Evolutionary conservation across 2,113 vertebrate species (phyloP).

Genomic region (Microtus richardsoni): DNA sequence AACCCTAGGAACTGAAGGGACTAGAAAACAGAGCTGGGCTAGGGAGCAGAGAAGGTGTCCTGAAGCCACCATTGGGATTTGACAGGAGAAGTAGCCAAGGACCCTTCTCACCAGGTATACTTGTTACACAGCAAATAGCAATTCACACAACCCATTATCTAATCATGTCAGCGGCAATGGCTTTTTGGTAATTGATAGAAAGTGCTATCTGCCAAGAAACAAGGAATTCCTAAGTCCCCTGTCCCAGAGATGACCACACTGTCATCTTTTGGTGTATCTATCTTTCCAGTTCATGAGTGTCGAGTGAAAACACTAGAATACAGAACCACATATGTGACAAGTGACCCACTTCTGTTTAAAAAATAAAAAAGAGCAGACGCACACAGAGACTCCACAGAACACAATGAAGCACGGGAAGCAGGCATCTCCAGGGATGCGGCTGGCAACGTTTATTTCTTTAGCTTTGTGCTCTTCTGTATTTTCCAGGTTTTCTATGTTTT

Average conservation of each 20-base stretch:
- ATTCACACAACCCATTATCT: background rate
- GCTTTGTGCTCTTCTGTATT: conserved; percentile 10
- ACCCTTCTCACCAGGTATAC: background rate
- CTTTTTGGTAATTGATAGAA: background rate
- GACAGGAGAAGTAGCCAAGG: background rate
- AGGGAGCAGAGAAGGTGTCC: background rate
- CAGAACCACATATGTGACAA: background rate
- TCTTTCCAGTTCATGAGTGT: background rate
- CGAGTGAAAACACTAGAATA: background rate
- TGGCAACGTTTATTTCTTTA: conserved; percentile 60
- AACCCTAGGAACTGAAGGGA: background rate
- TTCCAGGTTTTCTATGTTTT: conserved; percentile 55
- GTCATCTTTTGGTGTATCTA: background rate
- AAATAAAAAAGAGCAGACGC: conserved; percentile 30
- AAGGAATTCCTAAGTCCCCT: background rate
- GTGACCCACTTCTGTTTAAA: background rate
- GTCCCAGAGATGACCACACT: background rate
- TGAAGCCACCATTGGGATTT: background rate
- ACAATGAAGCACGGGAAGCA: conserved; percentile 27
- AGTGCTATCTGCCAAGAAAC: background rate
- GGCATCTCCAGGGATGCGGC: background rate
- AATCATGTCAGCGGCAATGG: fast-evolving
- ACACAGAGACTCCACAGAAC: conserved; percentile 54
- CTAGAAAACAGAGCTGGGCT: background rate
- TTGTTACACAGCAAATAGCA: fast-evolving